Evolutionary conservation across 2,888 invertebrate genomes (phyloP), one percentile per base, ranked within the genome.

Genomic region (Pyrocoelia pectoralis): DNA sequence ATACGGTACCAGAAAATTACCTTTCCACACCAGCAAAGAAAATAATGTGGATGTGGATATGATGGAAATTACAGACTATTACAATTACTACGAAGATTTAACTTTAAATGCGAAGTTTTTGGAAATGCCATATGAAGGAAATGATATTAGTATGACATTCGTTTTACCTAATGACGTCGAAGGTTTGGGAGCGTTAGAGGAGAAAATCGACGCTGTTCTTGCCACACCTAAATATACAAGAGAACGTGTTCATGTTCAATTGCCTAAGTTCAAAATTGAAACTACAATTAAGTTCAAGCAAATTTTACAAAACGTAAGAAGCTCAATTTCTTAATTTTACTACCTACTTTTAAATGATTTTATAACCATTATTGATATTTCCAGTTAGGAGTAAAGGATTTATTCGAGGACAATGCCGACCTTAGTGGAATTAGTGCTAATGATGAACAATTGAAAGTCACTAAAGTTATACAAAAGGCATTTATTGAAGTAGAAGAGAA

Each of bases 291-390:
- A 90, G 65, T 81, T 93, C 19, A 82, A 81, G 12, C 77, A 81
- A 0, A 72, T 86, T 10, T 77, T 92, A 51, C 77, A 83, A 13
- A 84, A 88, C 82, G 92, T 92, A 54, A 60, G 60, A 10, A 33
- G 10, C 6, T 24, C 6, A 6, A 24, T 24, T 24, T 24, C 3
- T 24, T 6, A 24, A 24, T 40, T 19, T 10, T 33, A 1, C 5
- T 3, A 13, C 14, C 8, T 1, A 51, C 13, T n/a, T n/a, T n/a
- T 29, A 38, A 10, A 2, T 17, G 8, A 53, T 53, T 9, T 41
- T 38, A 12, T 12, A 41, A 12, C 9, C 14, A 56, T 9, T 73
- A 79, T 56, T 73, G 79, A 9, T 71, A 79, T 75, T 80, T 59
- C 71, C 79, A 73, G 73, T 41, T 73, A 58, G 73, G 73, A 17